These are phyloP conservation scores for Cebidichthys violaceus DNA, from an alignment of 2,113 vertebrate species.

Conservation along the genomic window DNA sequence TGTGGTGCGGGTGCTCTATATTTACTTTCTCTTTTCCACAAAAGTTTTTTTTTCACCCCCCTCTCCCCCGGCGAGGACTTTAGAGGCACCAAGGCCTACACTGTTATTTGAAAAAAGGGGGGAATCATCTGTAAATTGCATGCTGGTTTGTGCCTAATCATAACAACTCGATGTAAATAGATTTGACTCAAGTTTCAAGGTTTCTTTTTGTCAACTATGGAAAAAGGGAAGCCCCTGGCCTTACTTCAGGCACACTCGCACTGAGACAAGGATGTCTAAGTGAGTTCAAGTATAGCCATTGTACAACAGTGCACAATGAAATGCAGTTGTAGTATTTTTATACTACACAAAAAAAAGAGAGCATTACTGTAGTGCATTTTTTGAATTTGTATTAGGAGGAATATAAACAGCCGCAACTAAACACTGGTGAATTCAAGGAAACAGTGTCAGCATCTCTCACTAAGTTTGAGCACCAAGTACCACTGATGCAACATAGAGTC, in stretches of 20 bases:
- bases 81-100: conserved; percentile 48
- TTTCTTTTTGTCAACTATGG: background rate
- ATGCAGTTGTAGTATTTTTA: background rate
- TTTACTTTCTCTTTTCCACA: conserved; percentile 69
- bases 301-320: no score
- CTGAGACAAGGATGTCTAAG: background rate
- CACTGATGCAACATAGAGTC: no score
- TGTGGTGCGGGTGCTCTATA: conserved; percentile 74
- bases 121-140: conserved; percentile 78
- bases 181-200: conserved; percentile 17
- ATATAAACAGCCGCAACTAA: no score
- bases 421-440: no score
- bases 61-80: conserved; percentile 2
- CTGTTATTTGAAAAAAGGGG: conserved; percentile 70
- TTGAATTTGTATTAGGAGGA: no score
- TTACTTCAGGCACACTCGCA: background rate
- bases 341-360: background rate
- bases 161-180: conserved; percentile 76
- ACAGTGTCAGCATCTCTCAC: no score
- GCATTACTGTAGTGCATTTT: no score
- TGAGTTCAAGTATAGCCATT: background rate
- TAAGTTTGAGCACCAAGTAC: no score
- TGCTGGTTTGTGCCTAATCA: conserved; percentile 75
- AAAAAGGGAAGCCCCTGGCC: background rate
- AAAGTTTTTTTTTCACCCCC: conserved; percentile 24